Percentiles rank a stretch among this genome's conserved stretches.
phyloP scores from a whole-genome alignment of 2,113 vertebrate species.

The Colaptes auratus region DNA sequence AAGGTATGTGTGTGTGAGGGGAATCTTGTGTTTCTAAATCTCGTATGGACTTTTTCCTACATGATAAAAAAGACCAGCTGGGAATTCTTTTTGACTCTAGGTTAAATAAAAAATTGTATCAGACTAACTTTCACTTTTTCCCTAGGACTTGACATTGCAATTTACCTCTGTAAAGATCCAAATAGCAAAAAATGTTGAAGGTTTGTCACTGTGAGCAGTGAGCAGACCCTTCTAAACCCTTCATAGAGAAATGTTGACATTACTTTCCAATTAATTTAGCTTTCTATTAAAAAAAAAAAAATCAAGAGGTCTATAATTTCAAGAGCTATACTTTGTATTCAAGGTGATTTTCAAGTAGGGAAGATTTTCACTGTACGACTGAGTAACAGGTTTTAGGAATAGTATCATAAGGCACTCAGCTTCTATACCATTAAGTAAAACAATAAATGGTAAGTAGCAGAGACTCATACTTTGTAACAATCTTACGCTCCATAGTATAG shows the following conservation, averaged over 20 bases:
- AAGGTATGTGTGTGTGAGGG: not conserved
- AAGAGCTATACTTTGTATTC: not conserved
- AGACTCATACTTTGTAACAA: not conserved
- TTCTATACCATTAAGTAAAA: not conserved
- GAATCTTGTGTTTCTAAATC: not conserved
- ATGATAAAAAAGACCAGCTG: not conserved
- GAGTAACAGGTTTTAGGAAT: not conserved
- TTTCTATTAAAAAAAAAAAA: not conserved
- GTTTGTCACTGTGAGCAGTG: not conserved
- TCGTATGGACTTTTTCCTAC: not conserved
- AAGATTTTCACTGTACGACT: slow-evolving; percentile 2
- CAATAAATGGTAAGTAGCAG: not conserved
- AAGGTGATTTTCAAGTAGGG: slow-evolving; percentile 1
- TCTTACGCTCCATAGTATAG: not conserved
- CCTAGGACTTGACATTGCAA: not conserved
- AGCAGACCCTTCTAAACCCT: not conserved
- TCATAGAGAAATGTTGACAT: not conserved
- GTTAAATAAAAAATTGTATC: not conserved
- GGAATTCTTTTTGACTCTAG: not conserved
- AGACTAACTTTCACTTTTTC: not conserved
- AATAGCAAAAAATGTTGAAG: not conserved
- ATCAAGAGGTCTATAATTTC: not conserved
- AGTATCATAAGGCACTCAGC: not conserved
- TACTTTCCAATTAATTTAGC: slow-evolving; percentile 1
- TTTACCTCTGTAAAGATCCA: not conserved